A percentile compares a stretch with the other conserved stretches of the same genome.
These are phyloP conservation scores for Peromyscus aztecus DNA, from an alignment of 2,797 vertebrate genomes.

Conservation along the genomic window DNA sequence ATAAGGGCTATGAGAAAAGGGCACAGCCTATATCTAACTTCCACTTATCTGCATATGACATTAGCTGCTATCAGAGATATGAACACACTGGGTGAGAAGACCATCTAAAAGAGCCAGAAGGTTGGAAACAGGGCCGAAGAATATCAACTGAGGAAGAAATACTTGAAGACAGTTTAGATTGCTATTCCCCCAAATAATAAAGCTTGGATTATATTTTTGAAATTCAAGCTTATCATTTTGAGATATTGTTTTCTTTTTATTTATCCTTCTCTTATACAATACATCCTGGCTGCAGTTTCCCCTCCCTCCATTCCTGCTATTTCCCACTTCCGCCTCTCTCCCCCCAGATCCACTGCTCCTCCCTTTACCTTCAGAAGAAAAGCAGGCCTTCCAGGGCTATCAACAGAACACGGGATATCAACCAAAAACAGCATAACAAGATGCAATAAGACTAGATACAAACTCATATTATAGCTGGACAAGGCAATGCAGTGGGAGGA, in stretches of 20 bases:
- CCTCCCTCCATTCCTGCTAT: background rate
- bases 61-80: background rate
- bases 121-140: background rate
- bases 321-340: background rate
- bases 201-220: conserved; percentile 1
- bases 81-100: background rate
- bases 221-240: background rate
- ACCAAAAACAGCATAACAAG: background rate
- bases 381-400: background rate
- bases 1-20: background rate
- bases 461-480: background rate
- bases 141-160: background rate
- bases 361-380: background rate
- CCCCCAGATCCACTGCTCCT: background rate
- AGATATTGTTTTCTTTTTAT: background rate
- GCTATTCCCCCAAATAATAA: background rate
- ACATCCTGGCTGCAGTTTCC: background rate
- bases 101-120: background rate
- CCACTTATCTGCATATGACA: background rate
- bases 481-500: background rate
- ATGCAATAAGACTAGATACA: background rate
- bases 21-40: background rate
- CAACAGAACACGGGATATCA: background rate
- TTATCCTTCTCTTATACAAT: background rate
- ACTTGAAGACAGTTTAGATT: background rate